Conservation (phyloP, 2,888 invertebrate species). For the Antheraea yamamai region DNA sequence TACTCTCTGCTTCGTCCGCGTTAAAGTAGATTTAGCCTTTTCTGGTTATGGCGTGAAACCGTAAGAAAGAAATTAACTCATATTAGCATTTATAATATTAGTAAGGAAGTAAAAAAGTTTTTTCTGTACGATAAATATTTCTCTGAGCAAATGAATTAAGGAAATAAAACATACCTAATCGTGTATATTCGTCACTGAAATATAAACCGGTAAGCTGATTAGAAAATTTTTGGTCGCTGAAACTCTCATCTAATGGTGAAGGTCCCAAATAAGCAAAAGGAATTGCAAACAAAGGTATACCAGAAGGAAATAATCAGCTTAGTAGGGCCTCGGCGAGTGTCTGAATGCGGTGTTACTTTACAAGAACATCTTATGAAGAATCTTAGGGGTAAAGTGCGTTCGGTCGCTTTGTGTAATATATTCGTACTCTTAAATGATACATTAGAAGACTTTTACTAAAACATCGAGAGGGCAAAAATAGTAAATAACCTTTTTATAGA, state of each 20-base stretch:
- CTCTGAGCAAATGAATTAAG: neutral
- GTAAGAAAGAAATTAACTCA: too few relatives aligned
- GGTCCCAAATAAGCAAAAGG: constrained; percentile 33
- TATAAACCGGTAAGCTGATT: constrained; percentile 28
- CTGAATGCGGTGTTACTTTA: constrained; percentile 32
- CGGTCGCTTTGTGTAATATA: neutral
- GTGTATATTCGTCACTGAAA: neutral
- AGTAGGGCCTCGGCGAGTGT: constrained; percentile 39
- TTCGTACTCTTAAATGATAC: neutral
- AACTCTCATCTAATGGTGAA: constrained; percentile 33
- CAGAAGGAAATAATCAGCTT: constrained; percentile 49
- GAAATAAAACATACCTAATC: neutral
- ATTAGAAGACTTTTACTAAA: neutral
- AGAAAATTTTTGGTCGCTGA: constrained; percentile 33
- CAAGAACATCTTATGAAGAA: constrained; percentile 29
- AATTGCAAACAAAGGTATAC: constrained; percentile 42
- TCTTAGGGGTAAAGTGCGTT: constrained; percentile 22
- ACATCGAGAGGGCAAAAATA: neutral
- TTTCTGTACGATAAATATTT: neutral
- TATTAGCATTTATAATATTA: too few relatives aligned
- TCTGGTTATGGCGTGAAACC: neutral
- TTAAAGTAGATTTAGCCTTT: too few relatives aligned
- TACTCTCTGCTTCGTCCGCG: too few relatives aligned
- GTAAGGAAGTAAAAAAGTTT: too few relatives aligned
- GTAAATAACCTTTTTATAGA: neutral